Evolutionary conservation across 1,140 invertebrate species (phyloP), one percentile per base, ranked within the genome.

Genomic region (Polyergus mexicanus): DNA sequence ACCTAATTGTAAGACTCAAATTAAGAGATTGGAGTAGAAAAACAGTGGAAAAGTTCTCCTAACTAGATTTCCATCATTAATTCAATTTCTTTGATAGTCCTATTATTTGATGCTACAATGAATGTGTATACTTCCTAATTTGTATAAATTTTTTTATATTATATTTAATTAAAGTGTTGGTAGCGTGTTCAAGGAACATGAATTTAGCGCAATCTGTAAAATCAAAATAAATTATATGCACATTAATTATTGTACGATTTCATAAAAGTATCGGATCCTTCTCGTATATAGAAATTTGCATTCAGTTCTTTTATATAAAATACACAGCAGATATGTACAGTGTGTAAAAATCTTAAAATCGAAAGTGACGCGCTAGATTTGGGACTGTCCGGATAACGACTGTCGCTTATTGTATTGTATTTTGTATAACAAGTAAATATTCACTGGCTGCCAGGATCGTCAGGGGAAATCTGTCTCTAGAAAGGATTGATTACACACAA

Each of bases 391-490:
- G 92, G 91, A 89, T 91, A 92, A 88, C 89, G 85, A 88, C 86
- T 72, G 81, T 84, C 89, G 81, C 90, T 89, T 92, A 83, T 56
- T 41, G n/a, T 81, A 72, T 19, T 72, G 51, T 58, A 72, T 81
- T 60, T 81, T 60, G 71, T 69, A 56, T 74, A 93, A 91, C 89
- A 88, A 85, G 91, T 92, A 92, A 91, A 91, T 51, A 51, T 89
- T 92, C 91, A 94, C 92, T 94, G 92, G 93, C 92, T 93, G 91
- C 92, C 90, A 92, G 89, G 90, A 93, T 94, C 91, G 89, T 92
- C 91, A 92, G 87, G 89, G 32, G 35, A 38, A 25, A 19, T 74
- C 54, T 72, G 54, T 83, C 68, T 89, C 88, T 89, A 86, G 75
- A 90, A 91, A 94, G 88, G 90, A 92, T 92, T 93, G 92, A 93